Evolutionary conservation across 2,113 vertebrate species (phyloP), one percentile per base, ranked within the genome.

Genomic region (Phaethornis superciliosus): DNA sequence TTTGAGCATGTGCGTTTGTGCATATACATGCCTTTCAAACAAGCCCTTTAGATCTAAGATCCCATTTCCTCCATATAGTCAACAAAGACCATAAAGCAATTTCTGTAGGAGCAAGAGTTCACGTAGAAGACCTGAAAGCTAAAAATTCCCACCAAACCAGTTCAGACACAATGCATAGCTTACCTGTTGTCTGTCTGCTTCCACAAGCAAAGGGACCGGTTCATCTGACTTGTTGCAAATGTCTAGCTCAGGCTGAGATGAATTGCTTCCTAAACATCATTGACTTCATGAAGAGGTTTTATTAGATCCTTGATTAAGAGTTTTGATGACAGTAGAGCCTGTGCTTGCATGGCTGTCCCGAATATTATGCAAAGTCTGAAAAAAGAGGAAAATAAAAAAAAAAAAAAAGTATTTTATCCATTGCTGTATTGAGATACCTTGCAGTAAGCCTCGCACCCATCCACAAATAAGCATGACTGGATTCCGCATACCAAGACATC

Each of bases 101-200:
- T 95, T 95, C 94, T 97, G 64, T 21, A 88, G 85, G 85, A 96
- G 91, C 94, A 96, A 94, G 95, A 95, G 89, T 95, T 95, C 91
- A 91, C 62, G 2, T 15, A 44, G 76, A 94, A 90, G 85, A 95
- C 91, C 91, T 80, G 85, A 96, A 96, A 95, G 89, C 82, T 83
- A 46, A 86, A 90, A 95, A 91, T 96, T 95, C 88, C 93, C 93
- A 96, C 85, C 93, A 86, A 91, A 93, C 94, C 90, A 90, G 95
- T 96, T 96, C 92, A 94, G 94, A 95, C 88, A 95, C 89, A 94
- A 91, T 81, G 54, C 75, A 85, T n/a, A 85, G 49, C 77, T 93
- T 95, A 80, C 91, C 85, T 83, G 64, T 69, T 94, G 81, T 93
- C 90, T 93, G 76, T 90, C 90, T 89, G 58, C 84, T 89, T 94